Conservation (phyloP, 2,888 invertebrate species). For the Drosophila koepferae region DNA sequence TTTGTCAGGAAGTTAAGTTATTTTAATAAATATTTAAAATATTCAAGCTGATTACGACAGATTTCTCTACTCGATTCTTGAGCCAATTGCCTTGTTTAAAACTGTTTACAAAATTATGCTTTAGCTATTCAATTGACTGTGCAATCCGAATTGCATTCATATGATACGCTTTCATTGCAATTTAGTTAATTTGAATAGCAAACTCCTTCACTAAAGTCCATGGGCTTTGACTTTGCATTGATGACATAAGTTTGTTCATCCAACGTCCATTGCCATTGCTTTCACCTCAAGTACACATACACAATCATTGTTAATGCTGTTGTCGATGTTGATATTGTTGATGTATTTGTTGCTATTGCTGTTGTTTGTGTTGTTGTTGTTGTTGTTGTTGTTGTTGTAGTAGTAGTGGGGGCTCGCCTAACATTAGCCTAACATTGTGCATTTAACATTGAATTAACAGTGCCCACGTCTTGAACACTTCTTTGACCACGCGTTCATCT, state of each 20-base stretch:
- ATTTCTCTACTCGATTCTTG: not conserved
- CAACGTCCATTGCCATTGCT: conserved; percentile 63
- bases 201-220: conserved; percentile 12
- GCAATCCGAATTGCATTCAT: not conserved
- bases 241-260: conserved; percentile 46
- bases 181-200: conserved; percentile 21
- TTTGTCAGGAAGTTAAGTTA: not conserved
- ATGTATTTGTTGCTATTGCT: not conserved
- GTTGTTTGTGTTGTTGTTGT: not conserved
- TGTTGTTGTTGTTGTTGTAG: not conserved
- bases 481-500: conserved; percentile 32
- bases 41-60: not conserved
- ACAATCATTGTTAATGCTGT: conserved; percentile 1
- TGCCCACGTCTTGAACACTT: conserved; percentile 51
- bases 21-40: not conserved
- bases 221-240: conserved; percentile 16
- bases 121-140: not conserved
- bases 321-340: not conserved
- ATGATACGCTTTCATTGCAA: conserved; percentile 2
- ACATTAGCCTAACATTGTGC: conserved; percentile 55
- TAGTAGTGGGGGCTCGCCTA: conserved; percentile 43
- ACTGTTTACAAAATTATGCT: not conserved
- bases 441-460: conserved; percentile 71
- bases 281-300: conserved; percentile 52
- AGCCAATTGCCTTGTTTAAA: not conserved